Base-by-base conservation (phyloP, 1,140 invertebrate genomes). In the Anadara kagoshimensis region DNA sequence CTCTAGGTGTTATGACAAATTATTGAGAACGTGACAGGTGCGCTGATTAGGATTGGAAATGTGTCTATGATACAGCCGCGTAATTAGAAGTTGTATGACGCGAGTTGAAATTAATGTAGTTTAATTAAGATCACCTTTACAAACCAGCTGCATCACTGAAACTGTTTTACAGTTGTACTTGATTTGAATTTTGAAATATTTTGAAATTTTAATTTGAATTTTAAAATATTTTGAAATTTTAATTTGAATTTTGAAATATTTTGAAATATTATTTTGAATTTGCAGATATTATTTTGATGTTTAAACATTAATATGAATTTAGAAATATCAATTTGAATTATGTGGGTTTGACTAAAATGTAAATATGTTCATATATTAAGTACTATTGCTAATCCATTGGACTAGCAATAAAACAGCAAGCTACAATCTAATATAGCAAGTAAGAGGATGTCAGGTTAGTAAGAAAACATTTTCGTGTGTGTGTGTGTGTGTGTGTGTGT, bases 401-500 rank as follows among this genome's bases (percentile, higher is more conserved):
- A 47, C 45, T 47, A 10, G 16, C 8, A 47, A 47, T 10, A 16
- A 8, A 10, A 10, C 8, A 47, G 16, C 16, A 47, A 47, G 16
- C 8, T 47, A 47, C 16, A 16, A 47, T 16, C 45, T 47, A 16
- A 47, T 10, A 10, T 47, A 47, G 16, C 8, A 47, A 16, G 45
- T 10, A 10, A 10, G 45, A 47, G 16, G 16, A 47, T 16, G 45
- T 47, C 8, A 47, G 8, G 45, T 47, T 47, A 16, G 45, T 16
- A 10, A 16, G 8, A 10, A 16, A 47, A 47, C 16, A 16, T 8
- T 47, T 47, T 47, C 16, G 45, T 10, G 16, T 8, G 8, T 47
- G 45, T 47, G 45, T 47, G 45, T 47, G 45, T 47, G 45, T 47
- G 45, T 47, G 45, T 47, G 45, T 47, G 45, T 47, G 45, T 47